These are phyloP conservation scores for Dynastes maya DNA, from an alignment of 2,888 invertebrate genomes.

Conservation along the genomic window DNA sequence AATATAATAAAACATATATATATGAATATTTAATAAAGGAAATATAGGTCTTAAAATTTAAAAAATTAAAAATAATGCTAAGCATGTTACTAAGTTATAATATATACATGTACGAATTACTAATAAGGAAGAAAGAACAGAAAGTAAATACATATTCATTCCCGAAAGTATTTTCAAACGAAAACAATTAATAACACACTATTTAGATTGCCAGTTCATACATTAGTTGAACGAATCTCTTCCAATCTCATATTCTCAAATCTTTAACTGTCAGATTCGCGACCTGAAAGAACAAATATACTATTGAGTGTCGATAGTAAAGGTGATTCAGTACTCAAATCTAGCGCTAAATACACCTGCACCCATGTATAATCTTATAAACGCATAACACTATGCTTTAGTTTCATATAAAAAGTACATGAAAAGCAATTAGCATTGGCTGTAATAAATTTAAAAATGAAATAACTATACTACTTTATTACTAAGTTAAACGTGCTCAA, in stretches of 20 bases:
- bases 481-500: no score
- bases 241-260: background rate
- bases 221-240: conserved; percentile 32
- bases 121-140: conserved; percentile 11
- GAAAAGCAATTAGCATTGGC: background rate
- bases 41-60: conserved; percentile 26
- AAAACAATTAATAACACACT: conserved; percentile 15
- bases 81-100: conserved; percentile 22
- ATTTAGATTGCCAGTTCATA: conserved; percentile 25
- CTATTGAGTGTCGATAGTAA: background rate
- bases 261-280: conserved; percentile 38
- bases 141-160: conserved; percentile 17
- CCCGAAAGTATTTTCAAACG: conserved; percentile 16
- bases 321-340: background rate
- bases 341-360: background rate
- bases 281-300: conserved; percentile 35
- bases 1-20: conserved; percentile 45
- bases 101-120: conserved; percentile 26
- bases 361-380: background rate
- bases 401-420: background rate
- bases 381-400: background rate
- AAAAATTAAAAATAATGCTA: conserved; percentile 14
- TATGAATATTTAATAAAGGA: conserved; percentile 17
- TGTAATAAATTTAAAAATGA: background rate
- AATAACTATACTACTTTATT: background rate